phyloP scores from a whole-genome alignment of 2,113 vertebrate species.

The Gallinago undulata region DNA sequence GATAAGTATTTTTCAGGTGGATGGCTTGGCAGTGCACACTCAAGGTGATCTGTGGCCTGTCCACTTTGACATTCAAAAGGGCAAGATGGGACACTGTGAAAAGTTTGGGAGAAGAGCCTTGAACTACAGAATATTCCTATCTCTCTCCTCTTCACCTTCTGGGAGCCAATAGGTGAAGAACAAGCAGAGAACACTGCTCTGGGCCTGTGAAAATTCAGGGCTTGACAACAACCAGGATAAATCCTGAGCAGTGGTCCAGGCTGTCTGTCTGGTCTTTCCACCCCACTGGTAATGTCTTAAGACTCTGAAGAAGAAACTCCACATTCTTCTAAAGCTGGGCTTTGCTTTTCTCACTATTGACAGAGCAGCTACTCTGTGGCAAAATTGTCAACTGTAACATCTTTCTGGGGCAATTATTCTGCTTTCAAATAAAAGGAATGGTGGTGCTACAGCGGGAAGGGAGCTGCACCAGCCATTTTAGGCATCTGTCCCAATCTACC shows the following conservation, averaged over 20 bases:
- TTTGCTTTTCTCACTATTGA: background rate
- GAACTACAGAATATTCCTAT: background rate
- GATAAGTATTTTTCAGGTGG: background rate
- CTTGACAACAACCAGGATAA: background rate
- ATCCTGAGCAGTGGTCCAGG: background rate
- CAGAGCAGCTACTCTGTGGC: background rate
- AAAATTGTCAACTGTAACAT: background rate
- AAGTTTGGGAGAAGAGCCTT: background rate
- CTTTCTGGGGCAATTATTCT: background rate
- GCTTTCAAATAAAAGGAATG: background rate
- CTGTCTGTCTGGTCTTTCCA: background rate
- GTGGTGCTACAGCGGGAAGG: background rate
- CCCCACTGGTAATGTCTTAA: background rate
- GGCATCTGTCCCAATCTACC: background rate
- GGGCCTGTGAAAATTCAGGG: background rate
- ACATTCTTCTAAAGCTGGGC: background rate
- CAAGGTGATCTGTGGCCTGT: background rate
- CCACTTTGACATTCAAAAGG: background rate
- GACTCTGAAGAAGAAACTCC: background rate
- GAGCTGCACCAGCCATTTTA: background rate
- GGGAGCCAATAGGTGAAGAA: background rate
- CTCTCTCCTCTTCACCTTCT: background rate
- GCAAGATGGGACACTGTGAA: background rate
- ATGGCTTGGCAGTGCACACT: background rate
- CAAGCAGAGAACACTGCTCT: background rate